A percentile compares a stretch with the other conserved stretches of the same genome.
Evolutionary conservation across 2,888 invertebrate genomes (phyloP).

Genomic region (Marronus borbonicus): DNA sequence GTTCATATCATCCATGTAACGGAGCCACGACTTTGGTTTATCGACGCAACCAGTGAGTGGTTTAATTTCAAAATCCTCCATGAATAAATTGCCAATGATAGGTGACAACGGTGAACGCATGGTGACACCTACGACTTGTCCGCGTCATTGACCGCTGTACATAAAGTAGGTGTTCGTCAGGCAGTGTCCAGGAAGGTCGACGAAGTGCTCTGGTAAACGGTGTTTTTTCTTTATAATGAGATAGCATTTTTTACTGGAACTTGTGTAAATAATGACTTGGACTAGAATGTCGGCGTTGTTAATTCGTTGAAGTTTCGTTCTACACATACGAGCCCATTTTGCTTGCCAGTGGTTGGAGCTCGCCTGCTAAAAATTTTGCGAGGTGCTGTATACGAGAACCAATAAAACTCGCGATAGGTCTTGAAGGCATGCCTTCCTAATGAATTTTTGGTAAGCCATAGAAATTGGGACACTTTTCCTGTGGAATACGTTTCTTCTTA

Average conservation of each 20-base stretch:
- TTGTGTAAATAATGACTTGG: not conserved
- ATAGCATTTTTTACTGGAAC: not conserved
- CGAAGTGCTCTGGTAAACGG: not conserved
- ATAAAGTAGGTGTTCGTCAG: not conserved
- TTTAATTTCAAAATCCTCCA: not conserved
- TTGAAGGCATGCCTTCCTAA: no score
- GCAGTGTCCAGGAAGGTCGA: not conserved
- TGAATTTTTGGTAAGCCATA: conserved; percentile 11
- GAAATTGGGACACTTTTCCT: not conserved
- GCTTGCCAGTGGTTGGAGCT: no score
- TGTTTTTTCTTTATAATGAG: not conserved
- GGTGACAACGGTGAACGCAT: conserved; percentile 9
- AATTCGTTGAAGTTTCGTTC: not conserved
- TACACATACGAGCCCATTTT: not conserved
- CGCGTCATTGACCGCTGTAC: not conserved
- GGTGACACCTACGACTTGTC: not conserved
- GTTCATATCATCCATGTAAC: not conserved
- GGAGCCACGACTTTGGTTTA: not conserved
- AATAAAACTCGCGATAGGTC: no score
- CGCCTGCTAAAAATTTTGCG: not conserved
- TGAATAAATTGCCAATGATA: not conserved
- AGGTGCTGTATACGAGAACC: no score
- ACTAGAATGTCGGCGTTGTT: not conserved
- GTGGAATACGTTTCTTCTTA: not conserved
- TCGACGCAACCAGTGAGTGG: not conserved